Evolutionary conservation across 2,797 vertebrate genomes (phyloP), one percentile per base, ranked within the genome.

Genomic region (Luscinia megarhynchos): DNA sequence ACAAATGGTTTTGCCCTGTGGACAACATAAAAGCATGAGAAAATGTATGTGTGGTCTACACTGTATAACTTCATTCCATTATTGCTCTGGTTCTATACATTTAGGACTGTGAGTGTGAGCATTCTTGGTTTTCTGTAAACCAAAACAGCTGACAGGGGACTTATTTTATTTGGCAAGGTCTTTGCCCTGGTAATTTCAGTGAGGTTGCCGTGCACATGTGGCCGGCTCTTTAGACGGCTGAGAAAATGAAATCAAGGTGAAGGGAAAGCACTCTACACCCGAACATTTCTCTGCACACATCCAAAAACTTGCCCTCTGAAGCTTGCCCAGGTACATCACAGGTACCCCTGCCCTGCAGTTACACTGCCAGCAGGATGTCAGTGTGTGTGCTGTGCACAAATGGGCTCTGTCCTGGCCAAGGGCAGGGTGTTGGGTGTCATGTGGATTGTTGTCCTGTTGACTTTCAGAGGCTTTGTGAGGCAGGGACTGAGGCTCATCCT

Each of bases 121-220:
- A 62, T 76, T 92, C 95, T 94, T 87, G 15, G 85, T 75, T 95
- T 89, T 92, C 95, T 89, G 51, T 72, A 46, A 94, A 88, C 18
- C 64, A 93, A 80, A 97, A 95, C 69, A 95, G 67, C 84, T 94
- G 81, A 72, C 46, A 30, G 76, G 84, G 69, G 51, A 89, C 48
- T 94, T 93, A 43, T 40, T 95, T 95, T 81, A 69, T 75, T 82
- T 91, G 92, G 94, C 78, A 89, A 89, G 73, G 72, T 64, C 51
- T 95, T 95, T 96, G 93, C 54, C 70, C 93, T 87, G 55, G 73
- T 90, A 95, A 95, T 88, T 90, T 73, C 81, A 86, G 74, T 64
- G 32, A 97, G 95, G 76, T 81, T 93, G 64, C 21, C 64, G 26
- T 43, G 45, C 73, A 94, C 58, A 68, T 76, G 80, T 30, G 6